Base-by-base conservation (phyloP, 30 jellyfish, hydroid and myxozoan species). In the Hydractinia echinata region DNA sequence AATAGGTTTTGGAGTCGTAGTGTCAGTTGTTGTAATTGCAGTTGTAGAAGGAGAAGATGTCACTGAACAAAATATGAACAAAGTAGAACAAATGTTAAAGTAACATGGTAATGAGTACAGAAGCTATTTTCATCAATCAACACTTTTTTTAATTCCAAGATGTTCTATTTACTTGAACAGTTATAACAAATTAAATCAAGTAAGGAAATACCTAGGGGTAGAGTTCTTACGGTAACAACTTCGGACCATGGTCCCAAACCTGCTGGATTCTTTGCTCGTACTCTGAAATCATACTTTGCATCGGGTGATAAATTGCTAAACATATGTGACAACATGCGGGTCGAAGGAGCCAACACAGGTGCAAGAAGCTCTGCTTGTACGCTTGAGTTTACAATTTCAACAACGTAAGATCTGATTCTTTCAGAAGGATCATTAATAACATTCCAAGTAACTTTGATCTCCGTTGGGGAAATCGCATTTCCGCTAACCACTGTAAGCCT, bases 221-320 rank as follows among this genome's bases (percentile, higher is more conserved):
- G 44, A 30, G 44, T 30, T 30, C 44, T 30, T 0, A 13, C 76
- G 44, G 14, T 66, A 8, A 66, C 15, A 66, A 19, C 4, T 1
- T 52, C 44, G 0, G 76, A 66, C 76, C 76, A 66, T 66, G 76
- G 76, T 66, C 76, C 76, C 21, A 52, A 13, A 66, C 76, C 76
- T 19, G 53, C 44, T 19, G 76, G 76, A 66, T 66, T 66, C 8
- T 19, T 8, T 6, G 76, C 76, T 66, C 76, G 21, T 13, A 66
- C 76, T 66, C 76, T 7, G 14, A 66, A 0, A 6, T 8, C 44
- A 1, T 66, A 66, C 9, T 49, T 0, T 19, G 76, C 8, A 13
- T 4, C 14, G 21, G 76, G 76, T 19, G 0, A 19, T 19, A 66
- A 52, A 19, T 52, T 52, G 8, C 21, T 6, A 13, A 66, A 66